Evolutionary conservation across 2,888 invertebrate genomes (phyloP), one percentile per base, ranked within the genome.

Genomic region (Thera britannica): DNA sequence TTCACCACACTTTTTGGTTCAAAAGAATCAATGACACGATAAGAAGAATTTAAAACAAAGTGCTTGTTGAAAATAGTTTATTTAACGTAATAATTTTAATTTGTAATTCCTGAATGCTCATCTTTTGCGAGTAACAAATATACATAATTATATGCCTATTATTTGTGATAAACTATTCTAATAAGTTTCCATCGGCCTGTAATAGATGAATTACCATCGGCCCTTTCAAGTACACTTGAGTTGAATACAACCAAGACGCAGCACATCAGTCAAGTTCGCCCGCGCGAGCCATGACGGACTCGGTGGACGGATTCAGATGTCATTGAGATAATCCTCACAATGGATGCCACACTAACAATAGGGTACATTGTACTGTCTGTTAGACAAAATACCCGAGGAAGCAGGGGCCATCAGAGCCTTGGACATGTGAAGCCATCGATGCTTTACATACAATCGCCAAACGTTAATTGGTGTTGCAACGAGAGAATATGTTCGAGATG

Each of bases 361-460:
- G 87, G 71, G 75, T 79, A 76, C 84, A 80, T 93, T 93, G 92
- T 93, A 84, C 87, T 92, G 92, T 92, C 92, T 81, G 75, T 74
- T 78, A 66, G 64, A 83, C 86, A 88, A 87, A 87, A 87, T 88
- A 83, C 83, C 83, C 76, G 83, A 87, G 88, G 92, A 89, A 91
- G 84, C 87, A 78, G 81, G 83, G 89, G 85, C 85, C 88, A 82
- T 88, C 87, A 82, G 82, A 86, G 82, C 91, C 92, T 91, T 91
- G 92, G 90, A 85, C 86, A 82, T 84, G 75, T 85, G 86, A 88
- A 85, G 85, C 69, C 66, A 66, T 70, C 63, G 59, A 67, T 70
- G 66, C 70, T 66, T 70, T 70, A 70, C 63, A 70, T 66, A 70
- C 66, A 70, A 66, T 58, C 59, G 54, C 65, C 68, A 34, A 67